Conservation (phyloP, 2,113 vertebrate genomes). For the Paracyprichromis sp. region DNA sequence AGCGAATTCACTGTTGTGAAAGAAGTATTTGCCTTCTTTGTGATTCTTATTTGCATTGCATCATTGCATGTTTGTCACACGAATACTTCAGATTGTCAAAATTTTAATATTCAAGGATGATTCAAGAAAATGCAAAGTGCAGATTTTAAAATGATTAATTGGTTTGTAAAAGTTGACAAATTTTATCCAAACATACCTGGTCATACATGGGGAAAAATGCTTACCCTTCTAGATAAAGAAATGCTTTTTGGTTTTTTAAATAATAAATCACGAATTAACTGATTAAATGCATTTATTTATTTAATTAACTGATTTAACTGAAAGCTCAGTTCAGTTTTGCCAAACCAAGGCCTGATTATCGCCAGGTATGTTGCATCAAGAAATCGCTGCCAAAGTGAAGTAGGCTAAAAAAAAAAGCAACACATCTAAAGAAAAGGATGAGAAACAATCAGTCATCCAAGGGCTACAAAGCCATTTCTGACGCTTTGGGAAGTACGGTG, state of each 20-base stretch:
- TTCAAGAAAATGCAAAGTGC: background rate
- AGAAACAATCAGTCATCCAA: background rate
- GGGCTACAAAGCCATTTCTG: background rate
- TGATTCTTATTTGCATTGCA: background rate
- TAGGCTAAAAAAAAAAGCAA: background rate
- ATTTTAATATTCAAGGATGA: background rate
- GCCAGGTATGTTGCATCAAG: background rate
- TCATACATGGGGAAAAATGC: background rate
- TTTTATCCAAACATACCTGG: background rate
- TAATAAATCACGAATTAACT: rapidly evolving
- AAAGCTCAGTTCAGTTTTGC: background rate
- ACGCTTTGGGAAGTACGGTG: rapidly evolving
- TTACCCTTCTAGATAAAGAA: background rate
- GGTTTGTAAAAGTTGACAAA: background rate
- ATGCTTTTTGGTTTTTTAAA: background rate
- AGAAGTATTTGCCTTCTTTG: background rate
- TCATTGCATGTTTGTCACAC: background rate
- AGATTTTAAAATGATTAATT: background rate
- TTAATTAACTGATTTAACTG: background rate
- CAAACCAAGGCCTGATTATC: background rate
- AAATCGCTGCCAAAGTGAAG: background rate
- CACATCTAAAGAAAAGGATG: background rate
- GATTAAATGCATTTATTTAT: background rate
- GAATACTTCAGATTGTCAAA: background rate
- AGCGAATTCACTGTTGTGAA: background rate